These are phyloP conservation scores for Pseudolycoriella hygida DNA, from an alignment of 2,888 invertebrate species.

Conservation along the genomic window DNA sequence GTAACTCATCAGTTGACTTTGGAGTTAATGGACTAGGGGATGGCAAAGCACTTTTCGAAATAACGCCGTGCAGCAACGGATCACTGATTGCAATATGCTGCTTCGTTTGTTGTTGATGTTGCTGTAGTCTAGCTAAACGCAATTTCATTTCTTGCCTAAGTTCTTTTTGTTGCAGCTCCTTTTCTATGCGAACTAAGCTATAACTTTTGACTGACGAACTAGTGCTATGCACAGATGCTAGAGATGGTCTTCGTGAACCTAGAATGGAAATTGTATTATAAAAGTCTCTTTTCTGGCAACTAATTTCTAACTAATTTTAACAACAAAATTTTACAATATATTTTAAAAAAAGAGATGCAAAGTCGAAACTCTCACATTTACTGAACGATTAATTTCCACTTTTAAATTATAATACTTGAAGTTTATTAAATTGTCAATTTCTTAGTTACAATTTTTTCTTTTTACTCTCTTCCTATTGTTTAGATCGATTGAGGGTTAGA, in stretches of 20 bases:
- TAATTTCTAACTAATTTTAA: too few species aligned
- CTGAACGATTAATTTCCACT: too few species aligned
- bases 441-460: too few species aligned
- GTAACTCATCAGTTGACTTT: constrained; percentile 66
- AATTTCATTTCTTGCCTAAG: constrained; percentile 59
- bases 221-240: constrained; percentile 71
- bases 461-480: too few species aligned
- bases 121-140: constrained; percentile 43
- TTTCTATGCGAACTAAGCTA: constrained; percentile 61
- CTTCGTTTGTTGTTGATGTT: constrained; percentile 34
- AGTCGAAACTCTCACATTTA: too few species aligned
- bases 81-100: constrained; percentile 31
- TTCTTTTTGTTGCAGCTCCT: constrained; percentile 66
- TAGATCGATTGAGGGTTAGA: too few species aligned
- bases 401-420: too few species aligned
- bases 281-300: too few species aligned
- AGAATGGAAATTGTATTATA: too few species aligned
- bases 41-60: constrained; percentile 23
- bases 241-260: constrained; percentile 78
- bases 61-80: constrained; percentile 20
- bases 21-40: constrained; percentile 66
- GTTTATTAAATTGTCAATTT: too few species aligned
- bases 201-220: constrained; percentile 69
- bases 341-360: too few species aligned
- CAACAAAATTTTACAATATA: too few species aligned